Base-by-base conservation (phyloP, 1,140 invertebrate genomes). In the Chrysoperla carnea region DNA sequence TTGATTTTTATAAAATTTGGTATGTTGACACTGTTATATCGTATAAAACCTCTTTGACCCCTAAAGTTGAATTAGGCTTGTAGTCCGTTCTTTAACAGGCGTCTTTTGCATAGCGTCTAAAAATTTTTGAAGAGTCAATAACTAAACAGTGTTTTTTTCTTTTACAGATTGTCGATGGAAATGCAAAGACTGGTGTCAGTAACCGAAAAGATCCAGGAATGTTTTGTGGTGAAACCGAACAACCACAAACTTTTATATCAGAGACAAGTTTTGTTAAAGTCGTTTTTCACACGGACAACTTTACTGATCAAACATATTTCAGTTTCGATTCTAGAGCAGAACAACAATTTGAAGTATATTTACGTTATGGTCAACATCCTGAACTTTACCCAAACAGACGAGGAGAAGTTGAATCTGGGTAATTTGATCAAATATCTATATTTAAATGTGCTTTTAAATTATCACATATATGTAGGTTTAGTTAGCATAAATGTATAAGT, bases 171-270 rank as follows among this genome's bases (percentile, higher is more conserved):
- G 71, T 81, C 8, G 82, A 85, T 51, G 82, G 82, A 11, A 89
- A 89, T 57, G 77, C 81, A 5, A 87, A 86, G 55, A 84, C 84
- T 7, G 81, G 82, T 55, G 76, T 88, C 7, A 84, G 75, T 41
- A 88, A 89, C 61, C 69, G 84, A 35, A 81, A 84, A 48, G 83
- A 87, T 46, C 81, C 82, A 0, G 88, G 88, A 4, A 76, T 85
- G 43, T 93, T 89, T 58, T 93, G 88, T 59, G 88, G 88, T 0
- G 88, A 93, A 57, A 87, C 82, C 11, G 89, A 93, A 53, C 87
- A 90, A 51, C 84, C 86, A 0, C 84, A 91, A 61, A 89, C 84
- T 6, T 92, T 91, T 66, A 91, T 92, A 53, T 91, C 87, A 9
- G 88, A 93, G 64, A 92, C 87, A 8, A 87, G 81, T 53, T 84